Evolutionary conservation across 2,113 vertebrate species (phyloP), one percentile per base, ranked within the genome.

Genomic region (Rhynchomys soricoides): DNA sequence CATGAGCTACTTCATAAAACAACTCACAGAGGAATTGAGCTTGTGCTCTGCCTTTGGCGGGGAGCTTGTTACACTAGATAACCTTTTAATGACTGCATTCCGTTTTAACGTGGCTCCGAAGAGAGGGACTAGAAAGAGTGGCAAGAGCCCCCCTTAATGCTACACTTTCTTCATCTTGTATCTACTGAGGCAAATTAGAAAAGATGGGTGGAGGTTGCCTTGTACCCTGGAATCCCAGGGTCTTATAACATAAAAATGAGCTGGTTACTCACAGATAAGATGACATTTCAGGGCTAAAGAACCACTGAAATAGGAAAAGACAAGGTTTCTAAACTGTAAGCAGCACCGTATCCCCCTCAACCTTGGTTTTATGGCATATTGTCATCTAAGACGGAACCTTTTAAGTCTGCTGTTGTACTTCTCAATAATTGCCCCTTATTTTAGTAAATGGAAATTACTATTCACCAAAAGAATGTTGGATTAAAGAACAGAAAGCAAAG

Each of bases 1-100:
- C 96, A 96, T 91, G 93, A 98, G 97, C 96, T 98, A 97, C 95
- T 98, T 98, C 98, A 98, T 98, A 97, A 98, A 98, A 98, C 94
- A 98, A 96, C 92, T 96, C 97, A 97, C 97, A 98, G 87, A 97
- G 97, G 97, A 98, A 97, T 92, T 94, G 24, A 98, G 85, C 40
- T 98, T 97, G 96, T 98, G 95, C 97, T 97, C 94, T 97, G 97
- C 92, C 95, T 98, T 98, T 97, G 78, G 94, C 95, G 10, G 91
- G 68, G 94, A 97, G 90, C 93, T n/a, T 97, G 90, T 98, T 98
- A 98, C 87, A 98, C 97, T 93, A 97, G 97, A 97, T 98, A 98
- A 98, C 97, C 95, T 98, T 98, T 97, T 98, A 98, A 98, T 98
- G 97, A 98, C 94, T 98, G 48, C 68, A 89, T 97, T 98, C 86